These are phyloP conservation scores for Drosophila suzukii DNA, from an alignment of 1,140 invertebrate genomes.

Conservation along the genomic window DNA sequence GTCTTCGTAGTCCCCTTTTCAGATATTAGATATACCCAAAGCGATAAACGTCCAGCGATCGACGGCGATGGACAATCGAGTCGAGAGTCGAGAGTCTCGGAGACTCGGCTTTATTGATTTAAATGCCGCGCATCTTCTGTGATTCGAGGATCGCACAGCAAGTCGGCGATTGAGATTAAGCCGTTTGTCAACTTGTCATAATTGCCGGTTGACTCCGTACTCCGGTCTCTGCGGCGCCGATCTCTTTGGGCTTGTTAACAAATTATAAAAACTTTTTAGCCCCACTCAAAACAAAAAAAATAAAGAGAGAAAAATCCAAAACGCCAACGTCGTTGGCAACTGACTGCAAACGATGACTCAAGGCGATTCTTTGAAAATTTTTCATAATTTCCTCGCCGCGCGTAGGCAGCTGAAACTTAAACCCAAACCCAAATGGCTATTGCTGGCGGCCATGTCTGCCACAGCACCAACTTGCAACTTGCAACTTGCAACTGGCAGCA, in stretches of 20 bases:
- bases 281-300: neutral
- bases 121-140: slow-evolving; percentile 66
- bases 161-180: slow-evolving; percentile 78
- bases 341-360: slow-evolving; percentile 75
- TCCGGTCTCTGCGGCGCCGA: slow-evolving; percentile 51
- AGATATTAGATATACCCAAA: slow-evolving; percentile 77
- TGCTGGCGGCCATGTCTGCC: slow-evolving; percentile 44
- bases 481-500: slow-evolving; percentile 32
- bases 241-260: slow-evolving; percentile 69
- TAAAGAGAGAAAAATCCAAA: slow-evolving; percentile 18
- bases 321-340: slow-evolving; percentile 57
- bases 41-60: slow-evolving; percentile 66
- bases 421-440: slow-evolving; percentile 35
- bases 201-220: slow-evolving; percentile 43
- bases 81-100: neutral
- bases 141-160: slow-evolving; percentile 49
- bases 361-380: slow-evolving; percentile 76
- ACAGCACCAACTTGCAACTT: slow-evolving; percentile 30
- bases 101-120: slow-evolving; percentile 69
- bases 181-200: slow-evolving; percentile 83
- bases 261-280: slow-evolving; percentile 67
- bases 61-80: slow-evolving; percentile 8
- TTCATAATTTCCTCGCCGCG: slow-evolving; percentile 65
- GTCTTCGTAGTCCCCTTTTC: slow-evolving; percentile 21
- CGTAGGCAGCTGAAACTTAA: slow-evolving; percentile 60